Evolutionary conservation across 2,888 invertebrate genomes (phyloP), one percentile per base, ranked within the genome.

Genomic region (Hedychridium roseum): DNA sequence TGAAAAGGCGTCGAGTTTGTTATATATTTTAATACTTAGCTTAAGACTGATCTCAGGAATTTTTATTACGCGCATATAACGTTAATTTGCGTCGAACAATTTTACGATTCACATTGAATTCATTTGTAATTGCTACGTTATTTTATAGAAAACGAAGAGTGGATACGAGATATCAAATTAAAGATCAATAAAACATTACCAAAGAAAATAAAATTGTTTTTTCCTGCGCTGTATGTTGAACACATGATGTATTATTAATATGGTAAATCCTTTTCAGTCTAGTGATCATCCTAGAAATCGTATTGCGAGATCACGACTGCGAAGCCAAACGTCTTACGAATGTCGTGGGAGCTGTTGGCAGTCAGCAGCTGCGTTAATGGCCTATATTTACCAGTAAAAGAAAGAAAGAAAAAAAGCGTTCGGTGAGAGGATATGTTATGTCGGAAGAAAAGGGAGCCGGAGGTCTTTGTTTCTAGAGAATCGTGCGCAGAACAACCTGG

Each of bases 201-300:
- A 37, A 54, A 61, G 52, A 50, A 56, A 38, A 39, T 53, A 42
- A 44, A 41, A 18, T 41, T 44, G 49, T 50, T 49, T 34, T 55
- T 40, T 27, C 35, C 17, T 41, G 32, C 35, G 42, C 38, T 39
- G 31, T 38, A 47, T 47, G 38, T 37, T 37, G 35, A 40, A 28
- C 57, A 57, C 46, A 51, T 49, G 47, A 48, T 71, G 56, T 55
- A 49, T 64, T 71, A 72, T 75, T 75, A 72, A 74, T 74, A 54
- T 66, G 64, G 44, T 69, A 66, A 68, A 67, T 75, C 64, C 67
- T 71, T 74, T 75, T 74, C 72, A 71, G 74, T 74, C 60, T 50
- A 55, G 66, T 59, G 60, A 57, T 63, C 67, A 63, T 59, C 64
- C 60, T 69, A 64, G 46, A 69, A 67, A 66, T 38, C 53, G 53